These are phyloP conservation scores for Peromyscus melanophrys DNA, from an alignment of 2,797 vertebrate genomes.

Conservation along the genomic window DNA sequence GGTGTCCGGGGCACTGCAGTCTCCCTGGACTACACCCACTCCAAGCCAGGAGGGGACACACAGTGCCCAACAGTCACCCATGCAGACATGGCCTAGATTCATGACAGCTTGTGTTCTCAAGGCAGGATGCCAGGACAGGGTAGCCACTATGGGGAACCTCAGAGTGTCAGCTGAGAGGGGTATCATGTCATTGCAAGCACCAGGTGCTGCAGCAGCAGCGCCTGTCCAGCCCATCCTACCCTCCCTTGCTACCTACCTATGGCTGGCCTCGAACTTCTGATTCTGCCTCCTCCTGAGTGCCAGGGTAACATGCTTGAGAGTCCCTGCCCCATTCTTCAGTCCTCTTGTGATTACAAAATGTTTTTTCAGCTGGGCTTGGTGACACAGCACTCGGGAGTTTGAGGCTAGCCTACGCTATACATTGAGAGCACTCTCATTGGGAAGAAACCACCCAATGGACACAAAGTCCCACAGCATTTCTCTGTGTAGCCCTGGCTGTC, in stretches of 20 bases:
- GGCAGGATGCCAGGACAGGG: not conserved
- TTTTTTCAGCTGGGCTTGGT: too few species aligned
- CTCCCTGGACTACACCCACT: not conserved
- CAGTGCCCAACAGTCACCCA: not conserved
- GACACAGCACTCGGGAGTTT: not conserved
- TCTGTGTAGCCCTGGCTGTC: not conserved
- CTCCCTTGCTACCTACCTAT: accelerated
- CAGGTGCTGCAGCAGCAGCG: too few species aligned
- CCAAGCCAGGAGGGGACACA: not conserved
- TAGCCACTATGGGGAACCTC: not conserved
- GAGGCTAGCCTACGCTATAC: too few species aligned
- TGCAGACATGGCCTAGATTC: not conserved
- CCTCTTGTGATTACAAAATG: not conserved
- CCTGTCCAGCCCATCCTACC: not conserved
- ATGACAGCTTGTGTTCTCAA: not conserved
- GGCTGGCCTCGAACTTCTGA: not conserved
- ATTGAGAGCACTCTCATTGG: too few species aligned
- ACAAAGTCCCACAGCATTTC: not conserved
- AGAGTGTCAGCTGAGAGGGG: not conserved
- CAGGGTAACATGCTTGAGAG: too few species aligned
- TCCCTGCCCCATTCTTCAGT: too few species aligned
- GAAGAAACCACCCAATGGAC: not conserved
- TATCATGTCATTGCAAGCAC: not conserved
- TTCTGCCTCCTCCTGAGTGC: too few species aligned
- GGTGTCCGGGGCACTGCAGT: not conserved